Conservation (phyloP, 2,797 vertebrate genomes). For the Thripadectes ignobilis region DNA sequence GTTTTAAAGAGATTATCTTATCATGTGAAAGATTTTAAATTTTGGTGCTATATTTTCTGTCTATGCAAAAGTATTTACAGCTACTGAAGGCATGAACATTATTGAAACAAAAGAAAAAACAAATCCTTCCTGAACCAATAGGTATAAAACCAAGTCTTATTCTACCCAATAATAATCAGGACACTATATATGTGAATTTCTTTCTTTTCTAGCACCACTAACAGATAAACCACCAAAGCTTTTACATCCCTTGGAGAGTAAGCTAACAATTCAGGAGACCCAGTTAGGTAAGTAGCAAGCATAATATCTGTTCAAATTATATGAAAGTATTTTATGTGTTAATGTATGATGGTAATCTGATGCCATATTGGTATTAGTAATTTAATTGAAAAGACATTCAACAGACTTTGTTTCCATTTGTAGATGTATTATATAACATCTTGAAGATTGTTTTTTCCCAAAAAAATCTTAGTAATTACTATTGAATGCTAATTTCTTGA, state of each 20-base stretch:
- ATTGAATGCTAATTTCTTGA: neutral
- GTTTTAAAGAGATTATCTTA: neutral
- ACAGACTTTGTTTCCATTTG: neutral
- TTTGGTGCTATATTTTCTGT: neutral
- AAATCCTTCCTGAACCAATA: neutral
- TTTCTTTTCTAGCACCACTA: slow-evolving; percentile 87
- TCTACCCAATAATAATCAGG: neutral
- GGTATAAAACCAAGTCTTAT: neutral
- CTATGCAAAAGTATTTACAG: neutral
- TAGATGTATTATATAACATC: neutral
- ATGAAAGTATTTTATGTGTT: neutral
- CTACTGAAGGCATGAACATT: neutral
- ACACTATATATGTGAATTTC: slow-evolving; percentile 46
- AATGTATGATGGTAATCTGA: neutral
- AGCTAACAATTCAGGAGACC: slow-evolving; percentile 89
- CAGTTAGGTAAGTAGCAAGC: slow-evolving; percentile 87
- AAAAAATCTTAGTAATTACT: neutral
- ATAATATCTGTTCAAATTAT: neutral
- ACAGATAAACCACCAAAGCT: slow-evolving; percentile 98
- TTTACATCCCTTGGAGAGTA: slow-evolving; percentile 90
- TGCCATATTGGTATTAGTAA: neutral
- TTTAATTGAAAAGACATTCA: neutral
- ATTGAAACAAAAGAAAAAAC: neutral
- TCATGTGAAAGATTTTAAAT: neutral
- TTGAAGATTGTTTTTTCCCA: neutral